These are phyloP conservation scores for Chaetodon auriga DNA, from an alignment of 2,113 vertebrate genomes.

Conservation along the genomic window DNA sequence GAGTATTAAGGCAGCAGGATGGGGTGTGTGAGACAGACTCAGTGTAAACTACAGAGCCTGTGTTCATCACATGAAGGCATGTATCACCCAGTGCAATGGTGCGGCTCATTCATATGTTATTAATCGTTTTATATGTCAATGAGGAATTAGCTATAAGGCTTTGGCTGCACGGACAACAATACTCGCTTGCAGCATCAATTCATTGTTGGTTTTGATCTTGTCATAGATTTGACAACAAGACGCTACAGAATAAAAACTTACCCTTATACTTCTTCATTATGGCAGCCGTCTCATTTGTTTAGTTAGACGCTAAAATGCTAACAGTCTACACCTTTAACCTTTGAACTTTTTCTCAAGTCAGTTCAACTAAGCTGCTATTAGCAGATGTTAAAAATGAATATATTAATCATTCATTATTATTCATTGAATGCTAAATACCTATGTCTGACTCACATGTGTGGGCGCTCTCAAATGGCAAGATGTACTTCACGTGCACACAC, in stretches of 20 bases:
- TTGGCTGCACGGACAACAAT: background rate
- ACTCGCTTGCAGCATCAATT: background rate
- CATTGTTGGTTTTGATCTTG: background rate
- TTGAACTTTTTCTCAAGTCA: background rate
- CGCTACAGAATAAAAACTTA: background rate
- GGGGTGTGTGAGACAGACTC: background rate
- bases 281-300: background rate
- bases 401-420: slow-evolving; percentile 36
- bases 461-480: slow-evolving; percentile 13
- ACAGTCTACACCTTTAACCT: background rate
- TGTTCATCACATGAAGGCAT: background rate
- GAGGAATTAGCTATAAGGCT: background rate
- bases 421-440: slow-evolving; percentile 19
- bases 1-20: background rate
- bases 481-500: background rate
- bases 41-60: background rate
- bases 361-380: slow-evolving; percentile 23
- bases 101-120: background rate
- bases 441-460: slow-evolving; percentile 45
- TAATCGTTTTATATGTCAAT: background rate
- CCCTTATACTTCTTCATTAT: background rate
- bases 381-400: slow-evolving; percentile 29
- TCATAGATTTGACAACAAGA: background rate
- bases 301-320: background rate
- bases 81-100: no score